Evolutionary conservation across 2,113 vertebrate species (phyloP).

Genomic region (Pelusios castaneus): DNA sequence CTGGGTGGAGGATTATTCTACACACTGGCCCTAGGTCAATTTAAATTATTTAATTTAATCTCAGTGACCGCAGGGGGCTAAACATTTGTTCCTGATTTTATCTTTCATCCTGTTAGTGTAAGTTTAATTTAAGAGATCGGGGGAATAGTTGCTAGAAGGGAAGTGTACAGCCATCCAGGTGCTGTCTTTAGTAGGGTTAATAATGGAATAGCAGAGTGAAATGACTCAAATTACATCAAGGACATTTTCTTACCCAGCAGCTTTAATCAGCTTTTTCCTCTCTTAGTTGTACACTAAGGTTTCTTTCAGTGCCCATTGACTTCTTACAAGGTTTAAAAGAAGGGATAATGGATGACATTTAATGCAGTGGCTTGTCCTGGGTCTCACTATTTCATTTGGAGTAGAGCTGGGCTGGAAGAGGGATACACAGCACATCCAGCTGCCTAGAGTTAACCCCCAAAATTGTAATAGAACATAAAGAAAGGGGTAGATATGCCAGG

Average conservation of each 20-base stretch:
- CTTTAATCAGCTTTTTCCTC: constrained; percentile 44
- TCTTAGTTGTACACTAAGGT: constrained; percentile 48
- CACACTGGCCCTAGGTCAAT: constrained; percentile 74
- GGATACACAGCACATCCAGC: not conserved
- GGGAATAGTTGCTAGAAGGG: constrained; percentile 17
- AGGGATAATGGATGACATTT: not conserved
- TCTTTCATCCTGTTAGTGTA: constrained; percentile 52
- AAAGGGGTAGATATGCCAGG: not conserved
- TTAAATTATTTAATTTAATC: constrained; percentile 81
- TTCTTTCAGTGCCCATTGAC: constrained; percentile 18
- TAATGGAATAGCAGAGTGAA: constrained; percentile 20
- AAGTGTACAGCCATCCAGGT: not conserved
- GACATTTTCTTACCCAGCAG: constrained; percentile 31
- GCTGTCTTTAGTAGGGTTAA: constrained; percentile 29
- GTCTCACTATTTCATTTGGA: not conserved
- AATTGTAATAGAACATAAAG: not conserved
- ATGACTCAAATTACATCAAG: constrained; percentile 34
- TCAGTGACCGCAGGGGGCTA: constrained; percentile 66
- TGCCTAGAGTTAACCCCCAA: constrained; percentile 44
- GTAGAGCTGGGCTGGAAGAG: not conserved
- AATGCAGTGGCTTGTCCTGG: not conserved
- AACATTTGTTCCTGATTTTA: constrained; percentile 55
- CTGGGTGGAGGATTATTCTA: constrained; percentile 70
- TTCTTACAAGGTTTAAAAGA: constrained; percentile 49
- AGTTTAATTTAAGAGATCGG: constrained; percentile 43